Evolutionary conservation across 1,140 invertebrate species (phyloP).

Genomic region (Adelges cooleyi): DNA sequence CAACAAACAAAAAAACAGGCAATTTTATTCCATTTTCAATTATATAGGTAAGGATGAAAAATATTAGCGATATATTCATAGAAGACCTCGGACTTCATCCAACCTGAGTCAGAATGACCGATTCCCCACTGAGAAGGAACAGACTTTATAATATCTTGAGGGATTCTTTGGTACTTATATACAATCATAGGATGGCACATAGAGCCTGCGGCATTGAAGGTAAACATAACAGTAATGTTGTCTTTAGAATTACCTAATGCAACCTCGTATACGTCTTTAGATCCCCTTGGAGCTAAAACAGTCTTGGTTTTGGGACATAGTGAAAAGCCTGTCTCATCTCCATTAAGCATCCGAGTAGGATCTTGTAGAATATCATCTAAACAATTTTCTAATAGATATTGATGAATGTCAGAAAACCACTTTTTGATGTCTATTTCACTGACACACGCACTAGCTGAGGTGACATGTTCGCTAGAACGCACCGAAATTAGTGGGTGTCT

Average conservation of each 20-base stretch:
- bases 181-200: conserved; percentile 37
- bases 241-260: conserved; percentile 37
- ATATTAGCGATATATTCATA: conserved; percentile 39
- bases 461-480: background rate
- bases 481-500: background rate
- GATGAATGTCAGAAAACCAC: background rate
- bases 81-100: conserved; percentile 39
- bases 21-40: background rate
- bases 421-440: background rate
- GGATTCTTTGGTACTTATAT: conserved; percentile 36
- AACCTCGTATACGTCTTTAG: conserved; percentile 34
- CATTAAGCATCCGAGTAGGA: conserved; percentile 30
- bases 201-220: conserved; percentile 37
- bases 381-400: background rate
- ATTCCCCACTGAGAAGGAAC: conserved; percentile 36
- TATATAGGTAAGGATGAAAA: conserved; percentile 37
- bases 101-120: conserved; percentile 37
- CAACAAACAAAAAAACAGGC: background rate
- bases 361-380: background rate
- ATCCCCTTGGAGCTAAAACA: conserved; percentile 34
- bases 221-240: conserved; percentile 37
- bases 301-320: conserved; percentile 35
- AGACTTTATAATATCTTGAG: conserved; percentile 33
- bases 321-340: conserved; percentile 38
- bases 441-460: background rate